Percentiles rank a stretch among this genome's conserved stretches.
These are phyloP conservation scores for Amitus sp. DNA, from an alignment of 2,888 invertebrate species.

Conservation along the genomic window DNA sequence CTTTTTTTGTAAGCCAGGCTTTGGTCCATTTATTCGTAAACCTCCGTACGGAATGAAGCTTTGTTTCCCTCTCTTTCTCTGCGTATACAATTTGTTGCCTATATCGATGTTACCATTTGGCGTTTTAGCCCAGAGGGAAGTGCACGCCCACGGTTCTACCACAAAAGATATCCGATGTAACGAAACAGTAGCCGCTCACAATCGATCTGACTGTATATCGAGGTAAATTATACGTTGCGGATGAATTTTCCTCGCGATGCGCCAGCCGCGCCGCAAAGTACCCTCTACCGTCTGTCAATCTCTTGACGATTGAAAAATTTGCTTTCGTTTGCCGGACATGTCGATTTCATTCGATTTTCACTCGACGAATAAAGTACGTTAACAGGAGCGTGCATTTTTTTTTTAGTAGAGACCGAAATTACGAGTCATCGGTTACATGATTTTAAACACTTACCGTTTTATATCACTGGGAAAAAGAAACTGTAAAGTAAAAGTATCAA, in stretches of 20 bases:
- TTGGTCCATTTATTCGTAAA: slow-evolving; percentile 40
- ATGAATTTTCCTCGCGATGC: slow-evolving; percentile 47
- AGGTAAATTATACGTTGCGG: slow-evolving; percentile 62
- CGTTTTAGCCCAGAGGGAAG: slow-evolving; percentile 59
- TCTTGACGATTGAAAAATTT: slow-evolving; percentile 38
- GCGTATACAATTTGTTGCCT: slow-evolving; percentile 44
- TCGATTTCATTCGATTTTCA: slow-evolving; percentile 43
- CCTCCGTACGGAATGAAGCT: slow-evolving; percentile 40
- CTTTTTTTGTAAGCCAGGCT: slow-evolving; percentile 27
- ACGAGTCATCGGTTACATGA: too few species aligned
- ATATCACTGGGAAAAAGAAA: too few species aligned
- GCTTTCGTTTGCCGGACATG: slow-evolving; percentile 27
- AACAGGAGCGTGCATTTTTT: too few species aligned
- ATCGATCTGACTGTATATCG: slow-evolving; percentile 58
- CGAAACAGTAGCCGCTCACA: slow-evolving; percentile 62
- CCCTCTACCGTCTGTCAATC: slow-evolving; percentile 32
- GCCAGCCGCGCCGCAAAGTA: slow-evolving; percentile 19
- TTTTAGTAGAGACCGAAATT: too few species aligned
- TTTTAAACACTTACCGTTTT: too few species aligned
- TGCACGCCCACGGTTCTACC: slow-evolving; percentile 61
- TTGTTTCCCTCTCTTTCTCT: slow-evolving; percentile 41
- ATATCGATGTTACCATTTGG: slow-evolving; percentile 60
- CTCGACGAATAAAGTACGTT: slow-evolving; percentile 42
- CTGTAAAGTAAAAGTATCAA: too few species aligned
- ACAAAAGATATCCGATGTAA: slow-evolving; percentile 65